A percentile compares a stretch with the other conserved stretches of the same genome.
Conservation (phyloP, 2,113 vertebrate genomes). For the Nothocercus julius region DNA sequence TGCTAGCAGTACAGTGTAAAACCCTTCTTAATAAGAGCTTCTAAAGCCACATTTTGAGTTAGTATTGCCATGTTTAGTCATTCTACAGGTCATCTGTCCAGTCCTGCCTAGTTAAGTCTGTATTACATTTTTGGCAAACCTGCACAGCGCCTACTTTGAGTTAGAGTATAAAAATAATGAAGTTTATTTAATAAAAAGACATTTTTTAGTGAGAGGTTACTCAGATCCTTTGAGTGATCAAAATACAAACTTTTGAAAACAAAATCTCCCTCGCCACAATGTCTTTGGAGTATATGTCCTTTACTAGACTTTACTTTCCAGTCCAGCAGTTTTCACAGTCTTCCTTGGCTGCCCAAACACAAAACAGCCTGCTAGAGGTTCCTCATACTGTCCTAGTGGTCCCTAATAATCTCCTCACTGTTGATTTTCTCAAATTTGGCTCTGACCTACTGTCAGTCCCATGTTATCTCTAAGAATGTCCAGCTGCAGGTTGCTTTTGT, state of each 20-base stretch:
- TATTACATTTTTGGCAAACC: neutral
- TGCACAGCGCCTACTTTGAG: neutral
- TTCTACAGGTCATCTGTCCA: neutral
- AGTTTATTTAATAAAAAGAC: neutral
- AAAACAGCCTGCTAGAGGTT: neutral
- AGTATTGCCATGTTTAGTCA: neutral
- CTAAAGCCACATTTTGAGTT: neutral
- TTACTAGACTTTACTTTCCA: neutral
- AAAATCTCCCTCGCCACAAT: neutral
- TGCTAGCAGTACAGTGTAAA: neutral
- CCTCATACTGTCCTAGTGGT: too few species aligned
- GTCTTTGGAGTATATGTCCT: neutral
- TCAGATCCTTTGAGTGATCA: neutral
- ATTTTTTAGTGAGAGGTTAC: neutral
- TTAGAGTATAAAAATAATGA: neutral
- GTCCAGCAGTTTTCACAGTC: neutral
- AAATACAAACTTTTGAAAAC: neutral
- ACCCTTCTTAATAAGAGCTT: neutral
- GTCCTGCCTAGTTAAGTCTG: neutral
- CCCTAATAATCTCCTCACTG: neutral
- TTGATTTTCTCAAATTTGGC: neutral
- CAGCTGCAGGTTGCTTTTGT: neutral
- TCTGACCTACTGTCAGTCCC: neutral
- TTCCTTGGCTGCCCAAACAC: neutral
- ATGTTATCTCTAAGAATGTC: neutral